A percentile compares a stretch with the other conserved stretches of the same genome.
These are phyloP conservation scores for Arremon aurantiirostris DNA, from an alignment of 2,797 vertebrate species.

Conservation along the genomic window DNA sequence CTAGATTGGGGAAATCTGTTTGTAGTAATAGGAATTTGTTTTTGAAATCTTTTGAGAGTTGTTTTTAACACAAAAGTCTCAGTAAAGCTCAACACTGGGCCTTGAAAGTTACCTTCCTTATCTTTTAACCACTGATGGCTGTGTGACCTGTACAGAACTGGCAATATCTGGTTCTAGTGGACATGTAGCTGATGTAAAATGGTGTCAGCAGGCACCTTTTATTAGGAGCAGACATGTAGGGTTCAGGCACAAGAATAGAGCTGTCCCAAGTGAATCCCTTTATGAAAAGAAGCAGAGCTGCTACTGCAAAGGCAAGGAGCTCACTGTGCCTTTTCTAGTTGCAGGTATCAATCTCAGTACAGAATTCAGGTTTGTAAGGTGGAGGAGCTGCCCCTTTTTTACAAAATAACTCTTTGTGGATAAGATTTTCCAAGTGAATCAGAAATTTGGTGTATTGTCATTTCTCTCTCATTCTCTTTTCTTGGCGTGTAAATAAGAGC, in stretches of 20 bases:
- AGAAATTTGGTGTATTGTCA: neutral
- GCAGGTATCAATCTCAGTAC: neutral
- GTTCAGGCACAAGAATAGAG: neutral
- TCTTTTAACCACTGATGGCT: neutral
- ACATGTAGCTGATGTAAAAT: neutral
- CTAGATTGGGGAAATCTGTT: neutral
- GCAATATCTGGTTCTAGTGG: neutral
- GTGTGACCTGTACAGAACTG: neutral
- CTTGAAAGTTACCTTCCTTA: neutral
- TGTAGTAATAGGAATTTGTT: neutral
- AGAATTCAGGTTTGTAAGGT: neutral
- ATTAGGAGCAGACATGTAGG: neutral
- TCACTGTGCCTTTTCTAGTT: neutral
- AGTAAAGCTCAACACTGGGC: neutral
- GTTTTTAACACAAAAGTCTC: neutral
- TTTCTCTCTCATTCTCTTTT: neutral
- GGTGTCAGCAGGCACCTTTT: neutral
- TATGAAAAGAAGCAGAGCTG: neutral
- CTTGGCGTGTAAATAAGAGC: neutral
- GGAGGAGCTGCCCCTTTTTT: neutral
- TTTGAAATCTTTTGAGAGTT: rapidly evolving
- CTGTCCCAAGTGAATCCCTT: neutral
- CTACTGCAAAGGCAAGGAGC: neutral
- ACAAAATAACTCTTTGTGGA: neutral
- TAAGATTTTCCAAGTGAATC: neutral